These are phyloP conservation scores for Mantis religiosa DNA, from an alignment of 2,888 invertebrate species.

Conservation along the genomic window DNA sequence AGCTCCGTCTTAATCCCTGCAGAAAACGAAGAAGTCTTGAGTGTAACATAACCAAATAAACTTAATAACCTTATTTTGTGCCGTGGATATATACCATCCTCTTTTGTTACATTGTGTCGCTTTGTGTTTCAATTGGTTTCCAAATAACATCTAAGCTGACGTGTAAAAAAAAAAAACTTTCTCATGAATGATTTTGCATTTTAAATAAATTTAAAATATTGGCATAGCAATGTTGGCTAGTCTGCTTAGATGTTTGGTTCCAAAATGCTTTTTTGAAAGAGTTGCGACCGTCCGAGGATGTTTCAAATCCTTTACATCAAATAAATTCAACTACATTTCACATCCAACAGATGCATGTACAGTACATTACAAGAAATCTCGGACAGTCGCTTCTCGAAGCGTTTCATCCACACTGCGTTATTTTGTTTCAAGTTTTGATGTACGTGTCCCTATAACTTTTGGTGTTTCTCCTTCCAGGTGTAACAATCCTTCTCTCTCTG, in stretches of 20 bases:
- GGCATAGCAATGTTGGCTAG: background rate
- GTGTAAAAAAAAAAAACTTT: background rate
- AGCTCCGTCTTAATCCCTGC: background rate
- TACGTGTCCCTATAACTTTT: conserved; percentile 21
- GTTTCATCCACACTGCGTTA: background rate
- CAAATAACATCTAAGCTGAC: background rate
- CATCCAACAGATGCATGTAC: no score
- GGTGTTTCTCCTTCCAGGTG: conserved; percentile 59
- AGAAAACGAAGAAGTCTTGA: background rate
- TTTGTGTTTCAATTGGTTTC: background rate
- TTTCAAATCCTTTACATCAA: no score
- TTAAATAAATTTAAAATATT: background rate
- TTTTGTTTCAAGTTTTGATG: background rate
- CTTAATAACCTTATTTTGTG: background rate
- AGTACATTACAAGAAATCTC: background rate
- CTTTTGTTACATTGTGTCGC: background rate
- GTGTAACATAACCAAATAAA: background rate
- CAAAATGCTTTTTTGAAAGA: background rate
- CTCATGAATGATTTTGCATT: background rate
- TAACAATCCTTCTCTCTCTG: conserved; percentile 93
- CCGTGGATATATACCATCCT: background rate
- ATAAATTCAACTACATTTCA: no score
- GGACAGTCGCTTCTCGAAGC: background rate
- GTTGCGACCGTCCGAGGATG: background rate
- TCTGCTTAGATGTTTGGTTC: background rate